Evolutionary conservation across 2,797 vertebrate species (phyloP).

Genomic region (Melanotaenia trifasciata): DNA sequence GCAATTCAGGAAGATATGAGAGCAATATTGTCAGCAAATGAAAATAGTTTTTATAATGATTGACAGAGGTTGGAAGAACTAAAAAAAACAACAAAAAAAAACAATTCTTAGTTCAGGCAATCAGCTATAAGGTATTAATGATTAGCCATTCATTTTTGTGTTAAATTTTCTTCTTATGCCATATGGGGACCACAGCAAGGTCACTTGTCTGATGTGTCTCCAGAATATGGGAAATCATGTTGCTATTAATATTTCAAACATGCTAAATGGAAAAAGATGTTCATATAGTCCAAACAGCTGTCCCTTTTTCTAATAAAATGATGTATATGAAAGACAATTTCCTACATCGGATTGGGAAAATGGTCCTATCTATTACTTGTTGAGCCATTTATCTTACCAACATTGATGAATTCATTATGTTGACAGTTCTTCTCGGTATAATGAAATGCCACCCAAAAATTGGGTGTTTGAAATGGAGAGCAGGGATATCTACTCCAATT

Average conservation of each 20-base stretch:
- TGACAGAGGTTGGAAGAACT: not conserved
- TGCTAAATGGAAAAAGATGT: conserved; percentile 88
- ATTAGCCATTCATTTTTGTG: conserved; percentile 29
- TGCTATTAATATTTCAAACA: conserved; percentile 91
- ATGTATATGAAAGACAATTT: conserved; percentile 89
- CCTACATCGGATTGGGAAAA: conserved; percentile 84
- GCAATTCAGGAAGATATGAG: not conserved
- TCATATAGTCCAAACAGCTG: conserved; percentile 86
- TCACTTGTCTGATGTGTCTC: conserved; percentile 64
- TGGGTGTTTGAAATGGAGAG: conserved; percentile 84
- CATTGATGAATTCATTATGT: conserved; percentile 92
- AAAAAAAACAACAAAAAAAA: not conserved
- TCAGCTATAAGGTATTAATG: conserved; percentile 3
- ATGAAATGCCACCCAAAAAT: conserved; percentile 88
- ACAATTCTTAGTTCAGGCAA: not conserved
- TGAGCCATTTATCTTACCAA: conserved; percentile 90
- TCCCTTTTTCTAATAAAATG: conserved; percentile 87
- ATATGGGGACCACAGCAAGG: conserved; percentile 50
- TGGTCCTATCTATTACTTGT: conserved; percentile 86
- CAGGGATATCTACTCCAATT: conserved; percentile 83
- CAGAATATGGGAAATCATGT: conserved; percentile 86
- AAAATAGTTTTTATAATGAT: conserved; percentile 12
- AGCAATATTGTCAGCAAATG: not conserved
- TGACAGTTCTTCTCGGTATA: conserved; percentile 89
- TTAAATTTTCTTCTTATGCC: conserved; percentile 53